These are phyloP conservation scores for Ochropleura leucogaster DNA, from an alignment of 2,888 invertebrate species.

Conservation along the genomic window DNA sequence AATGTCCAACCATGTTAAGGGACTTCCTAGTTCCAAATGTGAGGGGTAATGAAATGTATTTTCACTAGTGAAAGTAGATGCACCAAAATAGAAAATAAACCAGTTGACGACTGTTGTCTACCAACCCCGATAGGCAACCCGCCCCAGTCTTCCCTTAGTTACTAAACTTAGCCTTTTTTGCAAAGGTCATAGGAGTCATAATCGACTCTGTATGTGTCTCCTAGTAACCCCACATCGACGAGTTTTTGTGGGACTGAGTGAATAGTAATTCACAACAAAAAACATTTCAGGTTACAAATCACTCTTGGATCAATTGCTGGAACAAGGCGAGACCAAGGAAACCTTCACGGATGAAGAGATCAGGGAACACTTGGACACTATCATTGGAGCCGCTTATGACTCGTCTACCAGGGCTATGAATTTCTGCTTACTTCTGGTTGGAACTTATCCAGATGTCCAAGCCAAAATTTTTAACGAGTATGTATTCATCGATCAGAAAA, in stretches of 20 bases:
- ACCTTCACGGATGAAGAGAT: slow-evolving; percentile 44
- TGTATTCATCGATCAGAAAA: not conserved
- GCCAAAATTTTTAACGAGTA: slow-evolving; percentile 44
- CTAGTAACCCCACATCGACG: not conserved
- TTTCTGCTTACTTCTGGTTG: slow-evolving; percentile 28
- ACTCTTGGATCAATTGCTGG: slow-evolving; percentile 25
- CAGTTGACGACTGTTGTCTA: too few relatives aligned
- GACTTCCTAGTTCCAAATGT: too few relatives aligned
- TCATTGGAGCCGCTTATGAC: slow-evolving; percentile 44
- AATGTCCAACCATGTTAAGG: not conserved
- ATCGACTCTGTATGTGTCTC: too few relatives aligned
- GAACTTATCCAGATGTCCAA: slow-evolving; percentile 41
- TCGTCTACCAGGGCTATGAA: slow-evolving; percentile 18
- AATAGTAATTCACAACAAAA: not conserved
- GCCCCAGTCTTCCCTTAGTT: too few relatives aligned
- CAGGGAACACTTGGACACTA: slow-evolving; percentile 48
- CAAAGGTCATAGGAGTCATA: not conserved
- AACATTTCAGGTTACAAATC: slow-evolving; percentile 8
- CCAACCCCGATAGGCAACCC: too few relatives aligned
- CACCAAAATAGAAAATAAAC: too few relatives aligned
- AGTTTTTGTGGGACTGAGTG: not conserved
- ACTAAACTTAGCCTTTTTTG: not conserved
- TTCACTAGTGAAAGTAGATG: too few relatives aligned
- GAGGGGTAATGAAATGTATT: too few relatives aligned
- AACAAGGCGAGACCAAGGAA: not conserved